Percentiles rank a stretch among this genome's conserved stretches.
Conservation (phyloP, 2,797 vertebrate genomes). For the Girardinus metallicus region DNA sequence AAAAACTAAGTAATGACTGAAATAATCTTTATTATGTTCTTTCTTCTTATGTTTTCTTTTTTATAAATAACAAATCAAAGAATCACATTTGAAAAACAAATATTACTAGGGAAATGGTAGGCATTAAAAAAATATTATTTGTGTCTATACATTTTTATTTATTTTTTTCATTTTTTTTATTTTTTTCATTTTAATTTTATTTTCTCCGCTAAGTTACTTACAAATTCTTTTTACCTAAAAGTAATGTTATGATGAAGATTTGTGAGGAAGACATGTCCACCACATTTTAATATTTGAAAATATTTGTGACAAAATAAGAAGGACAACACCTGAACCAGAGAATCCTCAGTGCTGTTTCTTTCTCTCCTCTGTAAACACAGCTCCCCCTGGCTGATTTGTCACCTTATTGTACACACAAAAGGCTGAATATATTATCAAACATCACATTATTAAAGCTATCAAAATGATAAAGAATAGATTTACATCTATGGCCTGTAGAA, state of each 20-base stretch:
- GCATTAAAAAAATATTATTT: not conserved
- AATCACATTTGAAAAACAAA: not conserved
- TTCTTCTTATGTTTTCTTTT: not conserved
- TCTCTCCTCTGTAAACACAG: conserved; percentile 72
- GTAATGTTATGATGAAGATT: not conserved
- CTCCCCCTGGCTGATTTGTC: conserved; percentile 38
- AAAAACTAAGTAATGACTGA: not conserved
- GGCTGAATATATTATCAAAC: not conserved
- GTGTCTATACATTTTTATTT: not conserved
- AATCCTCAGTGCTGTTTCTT: conserved; percentile 53
- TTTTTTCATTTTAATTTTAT: not conserved
- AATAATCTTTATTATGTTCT: not conserved
- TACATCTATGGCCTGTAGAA: not conserved
- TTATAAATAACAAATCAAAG: not conserved
- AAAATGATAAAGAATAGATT: not conserved
- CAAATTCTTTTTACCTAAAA: not conserved
- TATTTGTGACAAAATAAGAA: not conserved
- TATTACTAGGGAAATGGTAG: not conserved
- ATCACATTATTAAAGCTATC: not conserved
- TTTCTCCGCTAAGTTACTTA: not conserved
- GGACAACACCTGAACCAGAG: not conserved
- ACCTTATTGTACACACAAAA: conserved; percentile 16
- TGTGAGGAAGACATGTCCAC: not conserved
- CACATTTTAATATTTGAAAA: not conserved
- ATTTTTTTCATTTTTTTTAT: not conserved